Conservation (phyloP, 2,797 vertebrate species). For the Sarcoramphus papa region DNA sequence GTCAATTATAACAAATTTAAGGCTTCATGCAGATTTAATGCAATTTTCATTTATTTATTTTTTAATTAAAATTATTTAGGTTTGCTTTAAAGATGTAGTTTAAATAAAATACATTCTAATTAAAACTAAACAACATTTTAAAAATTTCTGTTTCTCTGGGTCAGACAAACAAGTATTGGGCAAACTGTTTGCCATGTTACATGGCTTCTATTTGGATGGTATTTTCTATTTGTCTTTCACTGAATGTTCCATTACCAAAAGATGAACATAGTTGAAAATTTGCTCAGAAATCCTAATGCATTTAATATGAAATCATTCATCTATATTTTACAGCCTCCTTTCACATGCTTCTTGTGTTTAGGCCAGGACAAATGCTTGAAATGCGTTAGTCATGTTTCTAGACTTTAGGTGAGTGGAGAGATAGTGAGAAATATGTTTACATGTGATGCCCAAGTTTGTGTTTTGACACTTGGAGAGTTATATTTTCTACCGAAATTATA, state of each 20-base stretch:
- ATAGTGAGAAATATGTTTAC: not conserved
- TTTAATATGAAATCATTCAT: not conserved
- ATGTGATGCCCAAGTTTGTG: not conserved
- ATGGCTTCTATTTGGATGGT: not conserved
- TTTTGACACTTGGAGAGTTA: not conserved
- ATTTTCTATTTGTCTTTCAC: slow-evolving; percentile 5
- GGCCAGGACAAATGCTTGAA: not conserved
- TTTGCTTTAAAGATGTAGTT: not conserved
- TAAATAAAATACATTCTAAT: not conserved
- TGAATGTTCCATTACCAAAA: not conserved
- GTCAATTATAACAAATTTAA: not conserved
- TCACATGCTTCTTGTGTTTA: not conserved
- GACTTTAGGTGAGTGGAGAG: not conserved
- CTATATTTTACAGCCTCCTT: not conserved
- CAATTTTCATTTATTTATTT: not conserved
- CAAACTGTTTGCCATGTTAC: not conserved
- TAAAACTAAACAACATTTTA: not conserved
- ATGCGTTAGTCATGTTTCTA: not conserved
- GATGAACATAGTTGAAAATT: not conserved
- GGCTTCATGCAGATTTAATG: not conserved
- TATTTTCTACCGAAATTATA: not conserved
- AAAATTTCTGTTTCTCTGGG: not conserved
- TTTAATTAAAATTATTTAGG: not conserved
- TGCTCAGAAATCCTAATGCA: not conserved
- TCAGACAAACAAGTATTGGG: not conserved